Base-by-base conservation (phyloP, 2,113 vertebrate species). In the Heliornis fulica region DNA sequence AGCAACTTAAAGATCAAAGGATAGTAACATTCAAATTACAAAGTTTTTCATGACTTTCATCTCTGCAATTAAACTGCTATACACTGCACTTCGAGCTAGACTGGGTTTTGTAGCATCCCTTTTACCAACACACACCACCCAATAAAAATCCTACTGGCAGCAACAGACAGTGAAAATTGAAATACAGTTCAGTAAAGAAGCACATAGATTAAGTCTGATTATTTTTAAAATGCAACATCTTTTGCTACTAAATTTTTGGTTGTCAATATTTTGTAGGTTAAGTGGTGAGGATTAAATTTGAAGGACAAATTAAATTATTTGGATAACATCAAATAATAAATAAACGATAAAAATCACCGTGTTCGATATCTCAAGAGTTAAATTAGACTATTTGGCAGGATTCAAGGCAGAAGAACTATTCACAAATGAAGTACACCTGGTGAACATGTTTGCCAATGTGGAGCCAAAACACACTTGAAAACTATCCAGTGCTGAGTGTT, bases 1-100 rank as follows among this genome's bases (percentile, higher is more conserved):
- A 97, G 66, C 53, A 91, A 95, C 60, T 84, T 68, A 69, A 88
- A 96, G 96, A 97, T 97, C 95, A 97, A 97, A 97, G 90, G 75
- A 90, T 57, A 43, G 88, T 70, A 88, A 82, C 46, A 84, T 96
- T 96, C 36, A 89, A 94, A 95, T 96, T 77, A 95, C 80, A 94
- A 96, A 75, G 87, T 34, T 91, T 53, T 91, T 97, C 56, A 50
- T 45, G 54, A 91, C 92, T 96, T 97, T 95, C 80, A 96, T 94
- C 90, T 94, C 87, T 53, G 71, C 83, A 91, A 72, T 85, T 95
- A 95, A 92, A 57, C 38, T 85, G 32, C 83, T 96, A 54, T 66
- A 75, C 34, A 17, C 21, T 60, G 68, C 64, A 96, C 64, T 94
- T 93, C 87, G 25, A 95, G 79, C 46, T 68, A 53, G 6, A 56